Base-by-base conservation (phyloP, 1,140 invertebrate species). In the Drosophila kurseongensis region DNA sequence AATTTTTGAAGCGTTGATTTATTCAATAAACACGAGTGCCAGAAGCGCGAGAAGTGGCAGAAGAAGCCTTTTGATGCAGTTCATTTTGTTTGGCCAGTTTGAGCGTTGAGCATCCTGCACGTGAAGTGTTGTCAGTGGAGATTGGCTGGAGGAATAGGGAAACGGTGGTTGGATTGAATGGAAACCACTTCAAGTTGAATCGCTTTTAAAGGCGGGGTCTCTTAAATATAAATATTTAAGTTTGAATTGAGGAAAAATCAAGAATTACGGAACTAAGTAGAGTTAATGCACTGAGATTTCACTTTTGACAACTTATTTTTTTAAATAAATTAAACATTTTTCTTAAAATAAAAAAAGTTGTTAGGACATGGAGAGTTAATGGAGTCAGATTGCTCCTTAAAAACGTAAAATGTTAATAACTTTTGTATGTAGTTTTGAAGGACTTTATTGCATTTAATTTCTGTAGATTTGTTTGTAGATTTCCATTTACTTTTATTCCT, bases 1-100 rank as follows among this genome's bases (percentile, higher is more conserved):
- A 71, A 85, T 74, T 78, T 73, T 69, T 81, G 52, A 76, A 82
- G 82, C 79, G 75, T 88, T 86, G 83, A 86, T 81, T 85, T 88
- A 79, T 83, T 86, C 83, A 79, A 86, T 88, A 75, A 88, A 76
- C 78, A 63, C 57, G 42, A 67, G 74, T 57, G 62, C 56, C 35
- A 57, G 44, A 59, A 38, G 44, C 35, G 40, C 27, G 41, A 27
- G 41, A 36, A 36, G 50, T 29, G 61, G 35, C 60, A 32, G 38
- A 65, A 65, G 52, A 75, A 63, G 51, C 55, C 51, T 35, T 77
- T 80, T 71, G 40, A 55, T 38, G 59, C 51, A 52, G 41, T 63
- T 55, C 40, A 73, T 40, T 60, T 72, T 73, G 55, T 60, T 72
- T 73, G 69, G 67, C 69, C 38, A 73, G 55, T 72, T 72, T 38